Percentiles rank a stretch among this genome's conserved stretches.
These are phyloP conservation scores for Drosophila picticornis DNA, from an alignment of 2,888 invertebrate species.

Conservation along the genomic window DNA sequence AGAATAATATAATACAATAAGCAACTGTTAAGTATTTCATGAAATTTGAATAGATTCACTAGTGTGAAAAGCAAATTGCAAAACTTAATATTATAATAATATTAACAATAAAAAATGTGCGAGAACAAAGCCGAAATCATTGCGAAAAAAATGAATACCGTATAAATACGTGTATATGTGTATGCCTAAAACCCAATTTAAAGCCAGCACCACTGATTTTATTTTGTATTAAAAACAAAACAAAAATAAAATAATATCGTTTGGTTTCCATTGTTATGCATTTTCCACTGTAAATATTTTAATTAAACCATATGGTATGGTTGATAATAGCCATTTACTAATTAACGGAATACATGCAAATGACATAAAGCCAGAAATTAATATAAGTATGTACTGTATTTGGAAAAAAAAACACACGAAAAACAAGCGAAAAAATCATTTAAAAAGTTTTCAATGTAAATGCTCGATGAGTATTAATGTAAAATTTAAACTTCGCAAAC, in stretches of 20 bases:
- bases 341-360: constrained; percentile 51
- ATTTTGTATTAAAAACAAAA: constrained; percentile 18
- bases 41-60: constrained; percentile 71
- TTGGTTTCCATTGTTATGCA: constrained; percentile 72
- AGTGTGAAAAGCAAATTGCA: constrained; percentile 47
- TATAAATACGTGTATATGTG: constrained; percentile 52
- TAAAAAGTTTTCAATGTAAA: constrained; percentile 68
- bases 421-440: constrained; percentile 30
- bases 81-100: constrained; percentile 46
- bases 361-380: constrained; percentile 45
- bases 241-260: constrained; percentile 34
- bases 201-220: constrained; percentile 35
- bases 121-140: constrained; percentile 39
- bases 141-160: constrained; percentile 25
- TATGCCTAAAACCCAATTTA: constrained; percentile 48
- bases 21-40: constrained; percentile 61
- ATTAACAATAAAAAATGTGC: constrained; percentile 22
- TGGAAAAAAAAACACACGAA: constrained; percentile 19
- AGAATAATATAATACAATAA: constrained; percentile 26
- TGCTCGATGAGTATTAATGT: constrained; percentile 68
- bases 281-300: constrained; percentile 79
- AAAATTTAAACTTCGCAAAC: constrained; percentile 65
- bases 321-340: constrained; percentile 64
- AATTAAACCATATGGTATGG: constrained; percentile 63
- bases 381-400: constrained; percentile 55